Conservation (phyloP, 2,113 vertebrate species). For the Dryoscopus gambensis region DNA sequence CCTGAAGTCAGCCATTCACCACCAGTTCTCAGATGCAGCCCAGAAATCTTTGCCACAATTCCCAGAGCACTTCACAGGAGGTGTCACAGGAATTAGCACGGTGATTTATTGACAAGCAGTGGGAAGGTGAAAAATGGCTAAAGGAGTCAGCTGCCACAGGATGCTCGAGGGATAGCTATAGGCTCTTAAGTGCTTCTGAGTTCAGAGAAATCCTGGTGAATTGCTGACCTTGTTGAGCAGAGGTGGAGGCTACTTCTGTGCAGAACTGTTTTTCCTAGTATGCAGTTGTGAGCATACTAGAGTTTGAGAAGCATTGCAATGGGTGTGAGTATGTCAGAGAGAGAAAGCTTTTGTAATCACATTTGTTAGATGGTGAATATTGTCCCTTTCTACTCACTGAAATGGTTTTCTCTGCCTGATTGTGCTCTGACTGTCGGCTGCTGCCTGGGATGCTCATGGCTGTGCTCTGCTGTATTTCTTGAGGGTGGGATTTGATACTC, state of each 20-base stretch:
- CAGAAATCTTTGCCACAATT: conserved; percentile 40
- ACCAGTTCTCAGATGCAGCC: conserved; percentile 5
- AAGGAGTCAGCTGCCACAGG: background rate
- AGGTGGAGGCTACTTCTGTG: background rate
- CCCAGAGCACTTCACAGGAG: conserved; percentile 52
- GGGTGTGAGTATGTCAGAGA: background rate
- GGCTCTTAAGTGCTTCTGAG: background rate
- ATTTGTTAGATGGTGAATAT: background rate
- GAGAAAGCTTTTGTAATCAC: background rate
- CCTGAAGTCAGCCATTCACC: conserved; percentile 26
- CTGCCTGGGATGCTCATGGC: background rate
- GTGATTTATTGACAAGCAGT: conserved; percentile 48
- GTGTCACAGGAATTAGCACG: background rate
- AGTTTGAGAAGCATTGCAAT: background rate
- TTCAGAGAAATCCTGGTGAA: background rate
- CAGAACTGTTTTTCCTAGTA: background rate
- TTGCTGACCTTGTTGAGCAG: background rate
- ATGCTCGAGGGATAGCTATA: background rate
- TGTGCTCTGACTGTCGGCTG: background rate
- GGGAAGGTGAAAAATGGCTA: background rate
- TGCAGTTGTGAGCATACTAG: background rate
- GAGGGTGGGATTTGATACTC: background rate
- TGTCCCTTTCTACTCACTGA: background rate
- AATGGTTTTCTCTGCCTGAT: background rate
- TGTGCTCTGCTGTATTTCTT: background rate